Evolutionary conservation across 1,140 invertebrate genomes (phyloP).

Genomic region (Drosophila bipectinata): DNA sequence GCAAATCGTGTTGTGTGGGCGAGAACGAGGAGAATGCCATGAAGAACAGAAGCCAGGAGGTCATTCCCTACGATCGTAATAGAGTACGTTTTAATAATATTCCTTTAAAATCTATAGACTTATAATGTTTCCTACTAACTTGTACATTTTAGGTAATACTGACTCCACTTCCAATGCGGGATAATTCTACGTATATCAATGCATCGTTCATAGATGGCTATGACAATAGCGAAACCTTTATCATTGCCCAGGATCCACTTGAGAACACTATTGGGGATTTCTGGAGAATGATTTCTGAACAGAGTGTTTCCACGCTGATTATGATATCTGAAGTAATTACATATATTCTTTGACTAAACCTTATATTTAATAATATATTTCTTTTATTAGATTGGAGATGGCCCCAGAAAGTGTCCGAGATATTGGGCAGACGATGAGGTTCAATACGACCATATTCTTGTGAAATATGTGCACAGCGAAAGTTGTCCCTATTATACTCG

Average conservation of each 20-base stretch:
- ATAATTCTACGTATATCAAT: conserved; percentile 98
- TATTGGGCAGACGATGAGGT: conserved; percentile 97
- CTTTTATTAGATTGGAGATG: conserved; percentile 87
- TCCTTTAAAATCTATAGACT: neutral
- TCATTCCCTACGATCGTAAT: conserved; percentile 96
- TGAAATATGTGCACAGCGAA: conserved; percentile 94
- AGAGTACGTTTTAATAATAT: conserved; percentile 87
- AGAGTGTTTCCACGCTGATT: conserved; percentile 94
- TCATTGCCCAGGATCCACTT: conserved; percentile 97
- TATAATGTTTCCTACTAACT: neutral
- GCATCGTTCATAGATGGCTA: conserved; percentile 98
- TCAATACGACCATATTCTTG: conserved; percentile 92
- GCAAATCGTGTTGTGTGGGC: conserved; percentile 92
- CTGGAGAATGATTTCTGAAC: conserved; percentile 98
- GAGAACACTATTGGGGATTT: conserved; percentile 95
- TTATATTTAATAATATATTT: neutral
- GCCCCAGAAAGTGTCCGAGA: conserved; percentile 91
- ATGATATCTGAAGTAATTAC: conserved; percentile 96
- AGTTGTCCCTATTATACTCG: conserved; percentile 94
- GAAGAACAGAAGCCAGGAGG: conserved; percentile 94
- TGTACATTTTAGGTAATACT: conserved; percentile 73
- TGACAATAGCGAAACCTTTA: conserved; percentile 96
- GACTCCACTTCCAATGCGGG: conserved; percentile 91
- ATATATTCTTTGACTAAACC: neutral
- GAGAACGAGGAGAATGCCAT: conserved; percentile 92